Evolutionary conservation across 2,113 vertebrate genomes (phyloP).

Genomic region (Excalfactoria chinensis): DNA sequence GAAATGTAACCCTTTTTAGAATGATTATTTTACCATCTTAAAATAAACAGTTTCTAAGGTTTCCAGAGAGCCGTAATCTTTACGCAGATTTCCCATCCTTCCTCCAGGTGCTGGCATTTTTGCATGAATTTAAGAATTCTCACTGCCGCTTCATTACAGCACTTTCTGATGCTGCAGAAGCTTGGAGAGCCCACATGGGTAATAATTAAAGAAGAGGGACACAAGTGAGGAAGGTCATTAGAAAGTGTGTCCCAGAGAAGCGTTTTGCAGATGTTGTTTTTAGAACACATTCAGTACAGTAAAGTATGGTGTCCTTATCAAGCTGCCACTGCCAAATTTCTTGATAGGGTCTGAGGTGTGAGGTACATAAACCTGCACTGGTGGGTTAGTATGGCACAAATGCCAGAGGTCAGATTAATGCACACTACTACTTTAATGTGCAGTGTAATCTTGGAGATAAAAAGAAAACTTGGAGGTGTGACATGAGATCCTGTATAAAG

Average conservation of each 20-base stretch:
- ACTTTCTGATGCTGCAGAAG: not conserved
- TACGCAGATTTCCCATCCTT: not conserved
- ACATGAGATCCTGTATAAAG: constrained; percentile 76
- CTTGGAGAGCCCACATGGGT: not conserved
- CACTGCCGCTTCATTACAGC: not conserved
- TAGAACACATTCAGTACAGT: constrained; percentile 75
- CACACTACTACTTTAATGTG: constrained; percentile 73
- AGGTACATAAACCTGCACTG: constrained; percentile 80
- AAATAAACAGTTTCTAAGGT: not conserved
- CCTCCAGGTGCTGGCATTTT: not conserved
- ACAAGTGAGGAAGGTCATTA: constrained; percentile 68
- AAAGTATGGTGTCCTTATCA: constrained; percentile 74
- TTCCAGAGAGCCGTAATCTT: not conserved
- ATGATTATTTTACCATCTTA: not conserved
- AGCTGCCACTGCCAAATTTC: constrained; percentile 70
- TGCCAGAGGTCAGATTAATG: constrained; percentile 75
- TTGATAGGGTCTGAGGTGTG: constrained; percentile 80
- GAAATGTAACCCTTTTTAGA: not conserved
- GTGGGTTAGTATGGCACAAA: constrained; percentile 60
- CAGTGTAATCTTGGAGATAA: constrained; percentile 77
- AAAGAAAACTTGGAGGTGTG: constrained; percentile 72
- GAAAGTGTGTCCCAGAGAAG: constrained; percentile 57
- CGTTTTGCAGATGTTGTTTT: constrained; percentile 77
- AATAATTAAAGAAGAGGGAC: constrained; percentile 4
- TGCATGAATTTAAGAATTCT: not conserved